Evolutionary conservation across 2,113 vertebrate genomes (phyloP), one percentile per base, ranked within the genome.

Genomic region (Erythrocebus patas): DNA sequence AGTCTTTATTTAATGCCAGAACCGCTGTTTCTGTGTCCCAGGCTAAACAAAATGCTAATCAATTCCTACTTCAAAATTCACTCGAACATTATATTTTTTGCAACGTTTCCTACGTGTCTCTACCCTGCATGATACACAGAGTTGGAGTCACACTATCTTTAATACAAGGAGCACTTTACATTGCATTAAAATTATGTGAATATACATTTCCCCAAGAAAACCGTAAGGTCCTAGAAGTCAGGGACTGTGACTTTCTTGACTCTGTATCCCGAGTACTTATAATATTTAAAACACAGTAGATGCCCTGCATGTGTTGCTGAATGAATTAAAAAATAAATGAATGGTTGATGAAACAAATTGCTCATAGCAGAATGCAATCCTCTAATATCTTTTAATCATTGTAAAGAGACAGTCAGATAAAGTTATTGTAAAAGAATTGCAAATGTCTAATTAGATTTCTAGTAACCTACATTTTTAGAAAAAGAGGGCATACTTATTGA

Each of bases 401-500:
- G 9, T 22, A 8, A 86, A 93, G 40, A 96, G 20, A 82, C 0
- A 72, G 20, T 38, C 27, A 79, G 50, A 48, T 38, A 84, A 90
- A 73, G 32, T 64, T 38, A 72, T 38, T 61, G 13, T 12, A 84
- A 70, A 35, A 91, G 25, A 96, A 86, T 89, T 17, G 4, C 9
- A 97, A 88, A 89, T 80, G 59, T 81, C 72, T 61, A 85, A 68
- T 75, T 57, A 80, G 66, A 52, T 95, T 82, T 85, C 27, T 68
- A 87, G 45, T 72, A 57, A 25, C 32, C 22, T 85, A 81, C 1
- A 79, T 38, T 84, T 76, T 86, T 43, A 30, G 73, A 27, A 13
- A 50, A 92, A 68, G 9, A 64, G 23, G 45, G 50, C 35, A 97
- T 22, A 43, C 17, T 89, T 84, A 61, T n/a, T 59, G 61, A 95